phyloP scores from a whole-genome alignment of 2,113 vertebrate genomes.

The Toxostoma redivivum region DNA sequence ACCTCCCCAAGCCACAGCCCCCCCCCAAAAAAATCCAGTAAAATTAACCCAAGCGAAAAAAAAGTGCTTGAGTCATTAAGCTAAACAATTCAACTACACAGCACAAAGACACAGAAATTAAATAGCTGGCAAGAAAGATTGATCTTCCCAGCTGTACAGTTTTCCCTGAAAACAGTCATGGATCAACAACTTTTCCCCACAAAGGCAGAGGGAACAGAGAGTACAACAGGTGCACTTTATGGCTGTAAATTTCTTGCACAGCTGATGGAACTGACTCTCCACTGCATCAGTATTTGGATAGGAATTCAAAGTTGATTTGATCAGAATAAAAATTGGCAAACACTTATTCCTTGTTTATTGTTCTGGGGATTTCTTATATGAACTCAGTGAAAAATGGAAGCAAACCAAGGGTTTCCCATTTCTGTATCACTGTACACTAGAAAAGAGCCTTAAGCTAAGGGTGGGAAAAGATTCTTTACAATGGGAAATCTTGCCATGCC shows the following conservation, averaged over 20 bases:
- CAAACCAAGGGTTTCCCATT: not conserved
- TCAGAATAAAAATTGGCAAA: not conserved
- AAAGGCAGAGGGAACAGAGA: not conserved
- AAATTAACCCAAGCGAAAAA: not conserved
- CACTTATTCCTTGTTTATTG: not conserved
- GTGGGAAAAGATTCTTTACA: not conserved
- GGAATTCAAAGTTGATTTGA: not conserved
- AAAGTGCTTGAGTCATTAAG: not conserved
- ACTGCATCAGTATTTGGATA: not conserved
- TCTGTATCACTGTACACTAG: not conserved
- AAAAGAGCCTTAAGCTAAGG: not conserved
- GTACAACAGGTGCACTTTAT: not conserved
- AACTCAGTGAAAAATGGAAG: not conserved
- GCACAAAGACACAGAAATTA: not conserved
- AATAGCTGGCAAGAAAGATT: not conserved
- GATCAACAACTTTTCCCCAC: not conserved
- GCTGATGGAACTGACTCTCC: not conserved
- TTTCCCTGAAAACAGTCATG: not conserved
- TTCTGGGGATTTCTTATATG: not conserved
- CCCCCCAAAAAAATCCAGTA: not conserved
- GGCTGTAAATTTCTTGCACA: not conserved
- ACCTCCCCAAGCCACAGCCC: fast-evolving
- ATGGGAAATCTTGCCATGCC: not conserved
- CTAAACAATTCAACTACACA: not conserved
- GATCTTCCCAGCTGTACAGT: not conserved